Percentiles rank a stretch among this genome's conserved stretches.
phyloP scores from a whole-genome alignment of 35 echinoderm and acorn worm species.

The Apostichopus californicus region DNA sequence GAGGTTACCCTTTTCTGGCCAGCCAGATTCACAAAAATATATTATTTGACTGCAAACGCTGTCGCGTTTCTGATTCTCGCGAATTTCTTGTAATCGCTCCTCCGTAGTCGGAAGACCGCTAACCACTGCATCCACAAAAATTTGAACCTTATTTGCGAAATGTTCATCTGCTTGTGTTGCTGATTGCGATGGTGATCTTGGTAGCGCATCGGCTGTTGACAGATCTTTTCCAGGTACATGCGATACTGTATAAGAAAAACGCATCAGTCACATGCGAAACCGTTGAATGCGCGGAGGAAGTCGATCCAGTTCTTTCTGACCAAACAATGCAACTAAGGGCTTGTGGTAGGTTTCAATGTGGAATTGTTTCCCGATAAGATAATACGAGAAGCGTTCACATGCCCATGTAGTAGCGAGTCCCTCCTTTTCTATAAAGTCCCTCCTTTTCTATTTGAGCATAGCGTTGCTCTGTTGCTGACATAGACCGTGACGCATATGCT shows the following conservation, averaged over 20 bases:
- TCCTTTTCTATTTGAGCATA: slow-evolving; percentile 78
- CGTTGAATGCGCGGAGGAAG: slow-evolving; percentile 64
- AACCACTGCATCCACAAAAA: not conserved
- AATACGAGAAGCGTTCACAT: slow-evolving; percentile 55
- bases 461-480: slow-evolving; percentile 52
- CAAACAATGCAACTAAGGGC: slow-evolving; percentile 55
- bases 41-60: not conserved
- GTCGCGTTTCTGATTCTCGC: not conserved
- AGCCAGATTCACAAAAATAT: not conserved
- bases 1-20: slow-evolving; percentile 14
- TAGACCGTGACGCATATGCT: slow-evolving; percentile 48
- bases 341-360: slow-evolving; percentile 76
- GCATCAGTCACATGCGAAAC: slow-evolving; percentile 62
- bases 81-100: not conserved
- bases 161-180: not conserved
- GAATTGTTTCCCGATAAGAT: slow-evolving; percentile 49
- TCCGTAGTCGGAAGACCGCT: not conserved
- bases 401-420: slow-evolving; percentile 58
- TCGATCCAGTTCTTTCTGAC: slow-evolving; percentile 47
- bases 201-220: slow-evolving; percentile 57
- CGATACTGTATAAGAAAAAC: slow-evolving; percentile 34
- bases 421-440: no score
- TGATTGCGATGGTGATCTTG: slow-evolving; percentile 19
- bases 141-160: not conserved
- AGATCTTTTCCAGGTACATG: slow-evolving; percentile 65